Evolutionary conservation across 30 jellyfish, hydroid and myxozoan genomes (phyloP), one percentile per base, ranked within the genome.

Genomic region (Pseudorhiza aurosa): DNA sequence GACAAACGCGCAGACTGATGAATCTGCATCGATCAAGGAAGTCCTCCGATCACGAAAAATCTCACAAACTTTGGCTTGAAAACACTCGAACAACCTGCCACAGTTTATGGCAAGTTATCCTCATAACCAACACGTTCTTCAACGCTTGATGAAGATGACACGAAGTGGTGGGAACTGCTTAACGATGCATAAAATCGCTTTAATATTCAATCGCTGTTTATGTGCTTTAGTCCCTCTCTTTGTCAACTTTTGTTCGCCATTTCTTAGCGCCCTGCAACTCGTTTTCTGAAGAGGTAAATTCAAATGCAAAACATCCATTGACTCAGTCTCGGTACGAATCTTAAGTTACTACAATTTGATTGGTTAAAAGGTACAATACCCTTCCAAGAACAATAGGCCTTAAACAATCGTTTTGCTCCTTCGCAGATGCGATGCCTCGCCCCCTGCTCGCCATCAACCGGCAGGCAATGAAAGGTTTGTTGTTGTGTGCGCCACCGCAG

Each of bases 161-260:
- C 12, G 47, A 29, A 51, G 33, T 29, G 72, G 51, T 73, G 86
- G 63, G 75, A 73, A 35, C 17, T 53, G 42, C 18, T 53, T 75
- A 51, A 12, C 86, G 75, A 73, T 42, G 86, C 86, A 53, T 53
- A 6, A 73, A 35, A 32, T 51, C 47, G 21, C 18, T 27, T 64
- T 30, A 32, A 64, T 64, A 9, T 64, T 64, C 19, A 64, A 14
- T 64, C 56, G 35, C 19, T 29, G 18, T 17, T 18, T 60, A 19
- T 15, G 19, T 9, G 27, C 26, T 60, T 60, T 60, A 60, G 14
- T 42, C 32, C 59, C 21, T 64, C 25, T 18, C 31, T 63, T 53
- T 59, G 75, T 30, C 27, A 59, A 59, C 75, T 11, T 17, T 59
- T 29, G 21, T 57, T 57, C 71, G 42, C 7, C 42, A 10, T 18